Evolutionary conservation across 2,797 vertebrate genomes (phyloP).

Genomic region (Limosa lapponica): DNA sequence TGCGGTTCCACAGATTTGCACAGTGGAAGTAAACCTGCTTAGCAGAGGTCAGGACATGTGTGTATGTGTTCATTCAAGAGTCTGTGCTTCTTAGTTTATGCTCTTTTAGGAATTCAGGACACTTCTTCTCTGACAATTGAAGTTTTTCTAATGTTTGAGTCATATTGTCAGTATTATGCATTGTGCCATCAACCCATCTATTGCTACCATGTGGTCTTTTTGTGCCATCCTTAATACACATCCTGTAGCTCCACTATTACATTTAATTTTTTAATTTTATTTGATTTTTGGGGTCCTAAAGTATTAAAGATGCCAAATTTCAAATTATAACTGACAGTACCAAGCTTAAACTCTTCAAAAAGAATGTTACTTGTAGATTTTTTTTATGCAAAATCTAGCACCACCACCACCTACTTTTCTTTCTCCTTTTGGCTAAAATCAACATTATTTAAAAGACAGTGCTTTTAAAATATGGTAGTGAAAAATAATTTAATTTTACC

Average conservation of each 20-base stretch:
- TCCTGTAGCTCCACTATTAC: neutral
- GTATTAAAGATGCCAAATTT: neutral
- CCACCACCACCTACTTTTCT: neutral
- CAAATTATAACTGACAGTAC: neutral
- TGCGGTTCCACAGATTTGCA: fast-evolving
- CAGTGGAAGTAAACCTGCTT: neutral
- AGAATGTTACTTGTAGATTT: neutral
- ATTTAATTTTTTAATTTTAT: neutral
- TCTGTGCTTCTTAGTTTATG: neutral
- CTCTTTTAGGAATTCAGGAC: neutral
- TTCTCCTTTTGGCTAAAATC: neutral
- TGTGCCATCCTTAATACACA: neutral
- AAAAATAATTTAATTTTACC: neutral
- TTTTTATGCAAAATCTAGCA: neutral
- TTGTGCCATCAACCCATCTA: neutral
- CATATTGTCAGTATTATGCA: neutral
- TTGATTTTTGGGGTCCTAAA: neutral
- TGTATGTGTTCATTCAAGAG: neutral
- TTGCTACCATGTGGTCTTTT: neutral
- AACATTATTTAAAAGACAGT: neutral
- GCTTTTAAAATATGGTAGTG: neutral
- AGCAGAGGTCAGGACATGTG: fast-evolving
- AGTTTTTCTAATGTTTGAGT: neutral
- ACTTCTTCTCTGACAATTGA: neutral
- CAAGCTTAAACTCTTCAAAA: neutral